These are phyloP conservation scores for Lagria hirta DNA, from an alignment of 2,888 invertebrate species.

Conservation along the genomic window DNA sequence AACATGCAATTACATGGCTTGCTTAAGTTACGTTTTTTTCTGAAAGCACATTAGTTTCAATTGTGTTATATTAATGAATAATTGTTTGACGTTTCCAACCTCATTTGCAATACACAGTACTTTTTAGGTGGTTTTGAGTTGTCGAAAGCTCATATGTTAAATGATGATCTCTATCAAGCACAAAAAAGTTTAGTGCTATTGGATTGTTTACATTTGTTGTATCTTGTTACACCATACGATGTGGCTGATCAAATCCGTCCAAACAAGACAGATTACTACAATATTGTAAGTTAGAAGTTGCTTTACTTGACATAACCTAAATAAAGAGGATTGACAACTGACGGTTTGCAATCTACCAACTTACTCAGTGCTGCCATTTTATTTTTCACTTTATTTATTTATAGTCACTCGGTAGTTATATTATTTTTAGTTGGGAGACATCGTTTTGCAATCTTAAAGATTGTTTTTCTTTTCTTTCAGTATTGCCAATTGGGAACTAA, in stretches of 20 bases:
- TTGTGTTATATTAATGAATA: no score
- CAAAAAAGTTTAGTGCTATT: slow-evolving; percentile 75
- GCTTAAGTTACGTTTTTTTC: no score
- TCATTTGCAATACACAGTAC: no score
- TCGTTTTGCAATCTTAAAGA: slow-evolving; percentile 10
- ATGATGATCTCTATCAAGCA: slow-evolving; percentile 72
- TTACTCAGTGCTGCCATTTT: no score
- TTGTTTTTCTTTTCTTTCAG: slow-evolving; percentile 51
- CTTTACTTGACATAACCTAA: slow-evolving; percentile 12
- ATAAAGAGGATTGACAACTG: no score
- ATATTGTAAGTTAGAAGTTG: slow-evolving; percentile 60
- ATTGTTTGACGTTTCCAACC: no score
- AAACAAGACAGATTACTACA: slow-evolving; percentile 59
- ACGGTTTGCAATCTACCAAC: slow-evolving; percentile 17
- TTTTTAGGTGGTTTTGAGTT: slow-evolving; percentile 78
- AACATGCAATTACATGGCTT: no score
- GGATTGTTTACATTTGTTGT: slow-evolving; percentile 83
- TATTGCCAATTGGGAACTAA: slow-evolving; percentile 64
- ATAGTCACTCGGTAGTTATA: no score
- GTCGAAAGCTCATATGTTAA: slow-evolving; percentile 68
- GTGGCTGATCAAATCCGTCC: slow-evolving; percentile 60
- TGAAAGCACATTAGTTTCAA: no score
- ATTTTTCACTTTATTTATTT: no score
- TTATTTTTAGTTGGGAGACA: no score
- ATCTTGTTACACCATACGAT: slow-evolving; percentile 81